phyloP scores from a whole-genome alignment of 1,140 invertebrate species.

The Amphibalanus amphitrite region DNA sequence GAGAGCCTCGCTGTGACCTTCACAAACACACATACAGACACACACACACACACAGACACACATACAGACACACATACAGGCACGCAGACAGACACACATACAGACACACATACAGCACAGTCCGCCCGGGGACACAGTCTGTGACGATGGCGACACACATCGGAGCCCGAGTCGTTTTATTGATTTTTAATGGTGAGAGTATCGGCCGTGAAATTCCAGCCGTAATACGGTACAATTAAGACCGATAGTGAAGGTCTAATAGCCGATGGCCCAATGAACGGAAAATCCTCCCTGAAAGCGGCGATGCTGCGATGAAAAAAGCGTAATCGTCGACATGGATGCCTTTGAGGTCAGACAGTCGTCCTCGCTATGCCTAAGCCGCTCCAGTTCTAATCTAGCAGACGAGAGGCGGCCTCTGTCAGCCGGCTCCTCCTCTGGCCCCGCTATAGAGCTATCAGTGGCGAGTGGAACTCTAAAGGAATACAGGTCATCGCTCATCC shows the following conservation, averaged over 20 bases:
- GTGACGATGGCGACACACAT: neutral
- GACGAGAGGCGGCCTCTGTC: neutral
- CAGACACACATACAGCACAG: neutral
- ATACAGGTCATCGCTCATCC: neutral
- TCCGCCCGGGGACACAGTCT: too few relatives aligned
- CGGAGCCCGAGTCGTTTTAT: neutral
- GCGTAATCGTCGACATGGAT: too few relatives aligned
- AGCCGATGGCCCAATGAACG: too few relatives aligned
- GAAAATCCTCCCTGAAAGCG: too few relatives aligned
- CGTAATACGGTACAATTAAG: neutral
- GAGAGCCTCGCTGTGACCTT: too few relatives aligned
- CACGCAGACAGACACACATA: too few relatives aligned
- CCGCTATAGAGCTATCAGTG: neutral
- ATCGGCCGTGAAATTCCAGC: neutral
- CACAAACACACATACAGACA: neutral
- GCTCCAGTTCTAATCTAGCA: too few relatives aligned
- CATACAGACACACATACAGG: too few relatives aligned
- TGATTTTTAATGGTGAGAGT: neutral
- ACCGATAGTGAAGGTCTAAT: too few relatives aligned
- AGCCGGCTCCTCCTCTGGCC: neutral
- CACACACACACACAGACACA: neutral
- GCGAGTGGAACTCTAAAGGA: neutral
- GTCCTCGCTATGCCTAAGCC: too few relatives aligned
- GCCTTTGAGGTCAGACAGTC: too few relatives aligned
- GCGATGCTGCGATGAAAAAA: too few relatives aligned